Base-by-base conservation (phyloP, 2,113 vertebrate species). In the Sclerurus mexicanus region DNA sequence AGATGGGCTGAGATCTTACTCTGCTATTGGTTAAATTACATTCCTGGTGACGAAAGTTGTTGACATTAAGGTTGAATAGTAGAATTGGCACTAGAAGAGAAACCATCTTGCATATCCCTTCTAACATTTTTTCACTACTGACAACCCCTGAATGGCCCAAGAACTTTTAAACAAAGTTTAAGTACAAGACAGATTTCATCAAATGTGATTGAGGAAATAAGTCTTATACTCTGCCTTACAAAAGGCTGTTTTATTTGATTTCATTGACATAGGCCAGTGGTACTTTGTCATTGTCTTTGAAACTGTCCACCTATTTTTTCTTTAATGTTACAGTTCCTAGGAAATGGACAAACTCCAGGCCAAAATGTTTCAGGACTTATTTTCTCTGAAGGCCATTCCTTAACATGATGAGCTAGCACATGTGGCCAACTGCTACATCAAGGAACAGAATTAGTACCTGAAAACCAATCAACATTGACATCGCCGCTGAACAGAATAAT, bases 391-490 rank as follows among this genome's bases (percentile, higher is more conserved):
- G 82, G 81, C 56, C 44, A 5, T 56, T 95, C 67, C 75, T 73
- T 40, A 87, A 56, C 2, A 0, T 62, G 74, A 91, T 2, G 2
- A 82, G 74, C 50, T 77, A 1, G 1, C 42, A 47, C 71, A 71
- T 12, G 71, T 50, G 46, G 52, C 40, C 77, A 94, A 56, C 52
- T 33, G 52, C 67, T 94, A 78, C 63, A 46, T 72, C 72, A 95
- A 94, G 79, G 81, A 86, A 84, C 22, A 52, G 55, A 89, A 94
- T 77, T 66, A 47, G 40, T 86, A 94, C 82, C 82, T 87, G 71
- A 80, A 94, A 93, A 91, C 42, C 8, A 3, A 94, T 91, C 83
- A 93, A 67, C 82, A 63, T 44, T 67, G 42, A 23, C 91, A 89
- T 35, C 67, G 77, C 82, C 67, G 5, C 1, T 66, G 80, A 90